Evolutionary conservation across 2,888 invertebrate species (phyloP).

Genomic region (Drosophila kambysellisi): DNA sequence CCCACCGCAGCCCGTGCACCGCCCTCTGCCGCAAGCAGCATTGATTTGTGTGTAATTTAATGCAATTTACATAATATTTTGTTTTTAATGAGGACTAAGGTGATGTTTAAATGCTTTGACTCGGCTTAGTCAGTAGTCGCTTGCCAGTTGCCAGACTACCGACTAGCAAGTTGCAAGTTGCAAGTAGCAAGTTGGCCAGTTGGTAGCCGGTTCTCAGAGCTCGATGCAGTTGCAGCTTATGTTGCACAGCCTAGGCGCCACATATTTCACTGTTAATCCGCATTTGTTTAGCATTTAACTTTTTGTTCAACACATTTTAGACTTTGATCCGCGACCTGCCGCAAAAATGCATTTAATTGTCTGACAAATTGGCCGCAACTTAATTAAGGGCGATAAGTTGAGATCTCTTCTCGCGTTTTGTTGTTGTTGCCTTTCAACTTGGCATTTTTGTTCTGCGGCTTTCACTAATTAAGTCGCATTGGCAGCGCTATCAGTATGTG

Average conservation of each 20-base stretch:
- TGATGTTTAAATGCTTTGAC: conserved; percentile 81
- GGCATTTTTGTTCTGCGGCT: conserved; percentile 11
- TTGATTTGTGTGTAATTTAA: conserved; percentile 82
- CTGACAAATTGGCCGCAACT: conserved; percentile 81
- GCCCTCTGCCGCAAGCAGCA: conserved; percentile 45
- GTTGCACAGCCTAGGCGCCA: conserved; percentile 57
- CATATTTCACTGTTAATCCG: conserved; percentile 42
- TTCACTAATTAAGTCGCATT: conserved; percentile 74
- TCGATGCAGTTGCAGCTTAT: conserved; percentile 34
- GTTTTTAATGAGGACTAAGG: conserved; percentile 82
- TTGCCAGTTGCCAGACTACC: conserved; percentile 4
- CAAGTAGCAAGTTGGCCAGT: conserved; percentile 19
- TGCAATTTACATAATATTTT: conserved; percentile 83
- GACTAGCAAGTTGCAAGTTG: conserved; percentile 21
- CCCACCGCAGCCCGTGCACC: neutral
- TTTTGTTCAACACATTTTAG: conserved; percentile 14
- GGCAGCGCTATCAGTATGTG: conserved; percentile 65
- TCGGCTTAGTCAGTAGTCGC: conserved; percentile 70
- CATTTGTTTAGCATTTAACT: conserved; percentile 13
- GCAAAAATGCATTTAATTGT: conserved; percentile 70
- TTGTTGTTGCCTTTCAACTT: neutral
- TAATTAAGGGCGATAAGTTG: conserved; percentile 75
- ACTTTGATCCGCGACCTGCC: conserved; percentile 58
- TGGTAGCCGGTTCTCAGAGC: conserved; percentile 56
- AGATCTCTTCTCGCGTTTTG: neutral